Percentiles rank a stretch among this genome's conserved stretches.
These are phyloP conservation scores for Pongo pygmaeus DNA, from an alignment of 2,113 vertebrate species.

Conservation along the genomic window DNA sequence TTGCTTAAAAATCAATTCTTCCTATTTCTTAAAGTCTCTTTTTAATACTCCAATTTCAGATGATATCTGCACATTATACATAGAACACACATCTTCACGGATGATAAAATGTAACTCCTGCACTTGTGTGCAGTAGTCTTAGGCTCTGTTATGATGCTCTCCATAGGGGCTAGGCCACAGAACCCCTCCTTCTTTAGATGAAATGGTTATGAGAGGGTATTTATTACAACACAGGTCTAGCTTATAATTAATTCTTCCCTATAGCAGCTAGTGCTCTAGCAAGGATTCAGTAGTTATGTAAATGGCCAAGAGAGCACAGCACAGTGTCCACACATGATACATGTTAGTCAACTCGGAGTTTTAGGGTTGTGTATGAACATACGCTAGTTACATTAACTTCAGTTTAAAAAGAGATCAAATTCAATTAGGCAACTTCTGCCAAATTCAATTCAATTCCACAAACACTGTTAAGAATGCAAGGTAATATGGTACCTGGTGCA, in stretches of 20 bases:
- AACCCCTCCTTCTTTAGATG: background rate
- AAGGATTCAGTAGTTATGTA: background rate
- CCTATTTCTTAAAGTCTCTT: conserved; percentile 27
- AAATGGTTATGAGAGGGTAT: background rate
- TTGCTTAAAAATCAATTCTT: conserved; percentile 45
- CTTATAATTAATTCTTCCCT: background rate
- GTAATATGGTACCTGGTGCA: background rate
- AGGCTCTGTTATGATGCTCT: background rate
- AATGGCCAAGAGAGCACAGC: conserved; percentile 23
- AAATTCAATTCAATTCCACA: conserved; percentile 51
- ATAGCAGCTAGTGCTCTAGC: background rate
- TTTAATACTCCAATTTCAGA: conserved; percentile 17
- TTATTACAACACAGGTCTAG: background rate
- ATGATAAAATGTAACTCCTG: background rate
- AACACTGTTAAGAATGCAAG: conserved; percentile 8
- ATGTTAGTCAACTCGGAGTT: conserved; percentile 36
- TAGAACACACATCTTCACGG: background rate
- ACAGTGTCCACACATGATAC: background rate
- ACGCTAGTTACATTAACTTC: conserved; percentile 52
- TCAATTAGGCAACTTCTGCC: conserved; percentile 44
- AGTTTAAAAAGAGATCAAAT: conserved; percentile 64
- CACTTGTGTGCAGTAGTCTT: background rate
- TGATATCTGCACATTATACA: background rate
- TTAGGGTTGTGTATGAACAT: conserved; percentile 33
- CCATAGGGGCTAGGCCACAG: background rate